phyloP scores from a whole-genome alignment of 2,113 vertebrate species.

The Oreochromis spilurus region DNA sequence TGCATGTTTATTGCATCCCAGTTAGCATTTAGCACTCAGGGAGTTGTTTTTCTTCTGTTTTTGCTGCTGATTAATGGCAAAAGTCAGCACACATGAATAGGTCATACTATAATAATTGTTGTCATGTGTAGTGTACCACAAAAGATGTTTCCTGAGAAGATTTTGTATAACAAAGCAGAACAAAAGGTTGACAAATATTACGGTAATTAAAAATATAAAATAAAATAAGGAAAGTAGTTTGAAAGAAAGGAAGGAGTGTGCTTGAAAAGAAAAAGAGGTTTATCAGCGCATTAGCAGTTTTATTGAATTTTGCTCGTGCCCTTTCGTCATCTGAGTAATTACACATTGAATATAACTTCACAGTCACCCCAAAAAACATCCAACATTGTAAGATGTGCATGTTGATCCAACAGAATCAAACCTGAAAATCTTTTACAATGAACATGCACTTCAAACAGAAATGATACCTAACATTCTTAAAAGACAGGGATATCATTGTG shows the following conservation, averaged over 20 bases:
- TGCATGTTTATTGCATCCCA: background rate
- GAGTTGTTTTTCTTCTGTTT: background rate
- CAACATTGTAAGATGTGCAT: background rate
- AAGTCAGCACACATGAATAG: background rate
- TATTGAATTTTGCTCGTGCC: background rate
- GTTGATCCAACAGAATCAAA: background rate
- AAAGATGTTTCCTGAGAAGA: background rate
- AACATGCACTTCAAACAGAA: background rate
- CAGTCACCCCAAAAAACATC: background rate
- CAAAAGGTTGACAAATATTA: background rate
- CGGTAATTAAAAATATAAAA: background rate
- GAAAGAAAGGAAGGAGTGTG: background rate
- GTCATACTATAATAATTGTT: background rate
- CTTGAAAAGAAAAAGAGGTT: background rate
- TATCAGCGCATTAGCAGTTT: background rate
- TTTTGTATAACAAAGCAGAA: background rate
- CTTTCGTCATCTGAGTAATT: background rate
- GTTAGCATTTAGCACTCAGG: background rate
- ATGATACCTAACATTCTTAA: background rate
- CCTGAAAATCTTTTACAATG: background rate
- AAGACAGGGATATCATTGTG: background rate
- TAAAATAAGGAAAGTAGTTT: background rate
- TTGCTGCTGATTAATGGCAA: background rate
- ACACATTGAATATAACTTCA: background rate
- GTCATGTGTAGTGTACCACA: background rate